Conservation (phyloP, 2,797 vertebrate species). For the Urophycis tenuis region DNA sequence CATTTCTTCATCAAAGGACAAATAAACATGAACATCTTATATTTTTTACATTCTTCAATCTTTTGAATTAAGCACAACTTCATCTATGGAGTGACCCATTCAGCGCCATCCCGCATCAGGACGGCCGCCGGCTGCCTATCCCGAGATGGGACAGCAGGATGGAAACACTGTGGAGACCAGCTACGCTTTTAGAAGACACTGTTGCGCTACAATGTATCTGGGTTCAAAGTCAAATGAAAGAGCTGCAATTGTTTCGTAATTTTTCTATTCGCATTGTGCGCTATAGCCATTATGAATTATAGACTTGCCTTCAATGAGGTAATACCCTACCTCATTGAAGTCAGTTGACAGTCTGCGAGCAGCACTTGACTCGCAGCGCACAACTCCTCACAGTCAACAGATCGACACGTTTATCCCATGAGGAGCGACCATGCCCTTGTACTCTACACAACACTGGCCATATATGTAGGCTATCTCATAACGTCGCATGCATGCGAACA, state of each 20-base stretch:
- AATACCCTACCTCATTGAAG: background rate
- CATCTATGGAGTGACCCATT: constrained; percentile 27
- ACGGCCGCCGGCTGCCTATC: constrained; percentile 46
- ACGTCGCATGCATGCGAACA: constrained; percentile 7
- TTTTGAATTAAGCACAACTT: constrained; percentile 12
- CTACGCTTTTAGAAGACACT: background rate
- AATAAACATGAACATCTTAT: constrained; percentile 31
- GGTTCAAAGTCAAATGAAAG: constrained; percentile 9
- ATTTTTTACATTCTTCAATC: constrained; percentile 9
- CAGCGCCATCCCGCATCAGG: constrained; percentile 43
- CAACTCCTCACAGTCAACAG: constrained; percentile 49
- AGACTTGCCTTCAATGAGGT: constrained; percentile 30
- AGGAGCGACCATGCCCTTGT: background rate
- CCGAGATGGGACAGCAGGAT: constrained; percentile 58
- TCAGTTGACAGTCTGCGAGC: constrained; percentile 37
- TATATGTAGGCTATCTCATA: background rate
- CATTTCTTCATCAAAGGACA: constrained; percentile 31
- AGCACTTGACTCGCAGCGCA: constrained; percentile 59
- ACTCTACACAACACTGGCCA: background rate
- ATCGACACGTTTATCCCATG: background rate
- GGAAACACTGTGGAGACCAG: constrained; percentile 30
- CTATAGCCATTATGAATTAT: constrained; percentile 32
- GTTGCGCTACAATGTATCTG: background rate
- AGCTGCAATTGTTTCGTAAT: background rate
- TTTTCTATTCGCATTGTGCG: background rate